Evolutionary conservation across 2,797 vertebrate species (phyloP), one percentile per base, ranked within the genome.

Genomic region (Anguilla pacifica): DNA sequence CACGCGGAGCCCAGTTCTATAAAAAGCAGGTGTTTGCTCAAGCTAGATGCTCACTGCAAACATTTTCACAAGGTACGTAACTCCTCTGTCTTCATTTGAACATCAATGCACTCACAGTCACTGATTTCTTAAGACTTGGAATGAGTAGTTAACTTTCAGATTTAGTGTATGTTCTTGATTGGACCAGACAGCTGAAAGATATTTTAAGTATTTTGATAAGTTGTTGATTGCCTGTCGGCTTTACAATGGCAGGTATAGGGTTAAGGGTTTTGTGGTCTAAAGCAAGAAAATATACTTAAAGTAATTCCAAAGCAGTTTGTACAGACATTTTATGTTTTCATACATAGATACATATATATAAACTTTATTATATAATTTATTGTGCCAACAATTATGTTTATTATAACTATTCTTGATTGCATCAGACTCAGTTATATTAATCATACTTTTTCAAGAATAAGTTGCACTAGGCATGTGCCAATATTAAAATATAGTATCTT

Each of bases 1-100:
- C 64, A 64, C 55, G 49, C 31, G 82, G 49, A 46, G 49, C 15
- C 9, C 46, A n/a, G 17, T 28, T 43, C 86, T 88, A 86, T 87
- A 90, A 79, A 90, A 90, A 83, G 74, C 87, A 67, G 49, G 19
- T 19, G 31, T n/a, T 28, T 51, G 39, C 22, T 61, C 35, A 35
- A 22, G 43, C n/a, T 85, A 81, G 7, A 64, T 74, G 7, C 72
- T 70, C 87, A 39, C 10, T 55, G 81, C 55, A 43, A 19, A 9
- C 6, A 53, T 49, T 83, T 85, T 57, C 22, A 85, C 59, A n/a
- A 85, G 89, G 87, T 87, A 85, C 79, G 87, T 64, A 84, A 25
- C 53, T n/a, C 51, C 28, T 11, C 22, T 79, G 13, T 25, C 35
- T 19, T 46, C 55, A 43, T 25, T 67, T 6, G 39, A 43, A 59